Percentiles rank a stretch among this genome's conserved stretches.
Evolutionary conservation across 2,797 vertebrate genomes (phyloP).

Genomic region (Tadarida brasiliensis): DNA sequence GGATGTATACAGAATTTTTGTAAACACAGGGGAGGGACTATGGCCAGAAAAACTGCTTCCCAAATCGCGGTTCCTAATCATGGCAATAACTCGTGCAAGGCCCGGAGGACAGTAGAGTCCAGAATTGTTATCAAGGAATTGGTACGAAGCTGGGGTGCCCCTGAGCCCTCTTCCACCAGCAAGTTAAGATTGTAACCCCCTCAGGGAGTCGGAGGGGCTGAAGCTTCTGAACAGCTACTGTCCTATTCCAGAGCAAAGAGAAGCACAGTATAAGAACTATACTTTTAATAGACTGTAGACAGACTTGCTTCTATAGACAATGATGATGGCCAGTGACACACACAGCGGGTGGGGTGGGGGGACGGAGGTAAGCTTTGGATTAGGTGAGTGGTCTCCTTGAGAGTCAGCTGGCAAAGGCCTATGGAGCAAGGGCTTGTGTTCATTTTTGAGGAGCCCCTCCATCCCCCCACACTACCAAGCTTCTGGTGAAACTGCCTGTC

Average conservation of each 20-base stretch:
- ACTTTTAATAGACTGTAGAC: not conserved
- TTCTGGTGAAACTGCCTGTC: conserved; percentile 31
- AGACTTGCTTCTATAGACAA: not conserved
- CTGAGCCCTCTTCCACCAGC: not conserved
- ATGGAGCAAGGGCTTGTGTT: not conserved
- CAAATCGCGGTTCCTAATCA: not conserved
- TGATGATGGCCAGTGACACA: not conserved
- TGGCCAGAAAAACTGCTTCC: conserved; percentile 36
- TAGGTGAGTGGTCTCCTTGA: not conserved
- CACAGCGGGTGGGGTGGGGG: rapidly evolving
- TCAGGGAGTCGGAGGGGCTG: not conserved
- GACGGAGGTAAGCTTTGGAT: not conserved
- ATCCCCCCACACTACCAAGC: not conserved
- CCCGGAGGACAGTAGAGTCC: not conserved
- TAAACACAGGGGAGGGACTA: not conserved
- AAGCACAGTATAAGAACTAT: not conserved
- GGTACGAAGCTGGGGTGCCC: not conserved
- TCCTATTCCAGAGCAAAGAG: not conserved
- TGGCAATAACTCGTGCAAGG: not conserved
- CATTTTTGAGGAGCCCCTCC: not conserved
- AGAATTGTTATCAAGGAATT: not conserved
- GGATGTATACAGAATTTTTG: not conserved
- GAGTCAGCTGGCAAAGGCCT: not conserved
- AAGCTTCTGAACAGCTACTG: not conserved
- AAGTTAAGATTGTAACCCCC: not conserved